A percentile compares a stretch with the other conserved stretches of the same genome.
These are phyloP conservation scores for Xiphias gladius DNA, from an alignment of 2,113 vertebrate species.

Conservation along the genomic window DNA sequence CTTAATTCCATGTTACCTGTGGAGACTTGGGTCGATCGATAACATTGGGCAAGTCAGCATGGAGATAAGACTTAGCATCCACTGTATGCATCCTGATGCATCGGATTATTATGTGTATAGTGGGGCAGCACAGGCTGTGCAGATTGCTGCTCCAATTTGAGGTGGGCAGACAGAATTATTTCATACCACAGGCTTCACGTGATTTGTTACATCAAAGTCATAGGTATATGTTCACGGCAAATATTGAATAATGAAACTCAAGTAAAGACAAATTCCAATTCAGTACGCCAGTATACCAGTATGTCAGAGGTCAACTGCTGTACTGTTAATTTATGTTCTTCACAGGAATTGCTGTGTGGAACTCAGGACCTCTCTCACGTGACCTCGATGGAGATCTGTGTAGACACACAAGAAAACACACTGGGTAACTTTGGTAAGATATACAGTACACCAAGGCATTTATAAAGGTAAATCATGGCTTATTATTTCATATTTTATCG, in stretches of 20 bases:
- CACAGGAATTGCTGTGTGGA: slow-evolving; percentile 87
- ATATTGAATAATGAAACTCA: background rate
- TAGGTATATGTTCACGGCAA: background rate
- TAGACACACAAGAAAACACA: slow-evolving; percentile 89
- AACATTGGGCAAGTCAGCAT: background rate
- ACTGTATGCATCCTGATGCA: background rate
- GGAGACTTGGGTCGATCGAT: background rate
- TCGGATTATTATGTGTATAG: background rate
- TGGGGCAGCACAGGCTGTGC: background rate
- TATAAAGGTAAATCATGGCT: background rate
- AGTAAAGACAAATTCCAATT: background rate
- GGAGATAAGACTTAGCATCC: background rate
- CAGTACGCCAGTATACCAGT: background rate
- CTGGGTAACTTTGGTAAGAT: slow-evolving; percentile 94
- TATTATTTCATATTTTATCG: background rate
- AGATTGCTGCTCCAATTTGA: background rate
- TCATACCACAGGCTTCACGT: background rate
- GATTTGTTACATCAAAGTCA: background rate
- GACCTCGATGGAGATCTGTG: slow-evolving; percentile 86
- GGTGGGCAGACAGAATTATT: background rate
- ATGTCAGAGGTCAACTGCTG: background rate
- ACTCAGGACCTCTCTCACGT: slow-evolving; percentile 86
- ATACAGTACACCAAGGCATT: background rate
- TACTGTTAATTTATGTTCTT: slow-evolving; percentile 14
- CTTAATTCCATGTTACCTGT: background rate